Evolutionary conservation across 2,113 vertebrate species (phyloP).

Genomic region (Lagopus muta): DNA sequence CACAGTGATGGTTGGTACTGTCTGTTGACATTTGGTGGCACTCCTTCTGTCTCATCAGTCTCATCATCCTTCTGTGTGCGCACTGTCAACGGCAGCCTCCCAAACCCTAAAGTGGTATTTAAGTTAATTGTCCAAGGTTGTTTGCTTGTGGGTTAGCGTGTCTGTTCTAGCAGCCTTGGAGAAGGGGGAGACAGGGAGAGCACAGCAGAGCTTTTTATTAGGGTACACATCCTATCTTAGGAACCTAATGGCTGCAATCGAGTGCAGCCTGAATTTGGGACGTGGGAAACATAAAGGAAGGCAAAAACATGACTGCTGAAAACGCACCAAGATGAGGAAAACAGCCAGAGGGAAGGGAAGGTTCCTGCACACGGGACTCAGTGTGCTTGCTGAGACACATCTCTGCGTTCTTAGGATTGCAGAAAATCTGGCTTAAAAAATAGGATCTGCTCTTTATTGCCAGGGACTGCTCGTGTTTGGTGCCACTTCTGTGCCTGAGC

Average conservation of each 20-base stretch:
- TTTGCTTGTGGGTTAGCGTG: not conserved
- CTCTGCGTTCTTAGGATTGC: not conserved
- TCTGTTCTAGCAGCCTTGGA: not conserved
- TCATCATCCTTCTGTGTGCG: not conserved
- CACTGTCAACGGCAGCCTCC: not conserved
- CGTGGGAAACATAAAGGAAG: fast-evolving
- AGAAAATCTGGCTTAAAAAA: not conserved
- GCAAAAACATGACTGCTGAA: not conserved
- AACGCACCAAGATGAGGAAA: fast-evolving
- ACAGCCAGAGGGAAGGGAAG: not conserved
- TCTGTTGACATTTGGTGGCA: conserved; percentile 35
- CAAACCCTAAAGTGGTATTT: not conserved
- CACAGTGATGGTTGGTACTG: fast-evolving
- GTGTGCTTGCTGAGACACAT: fast-evolving
- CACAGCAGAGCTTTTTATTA: not conserved
- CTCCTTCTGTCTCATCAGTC: not conserved
- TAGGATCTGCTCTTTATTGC: not conserved
- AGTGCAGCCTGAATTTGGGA: not conserved
- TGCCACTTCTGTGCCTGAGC: fast-evolving
- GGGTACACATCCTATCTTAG: not conserved
- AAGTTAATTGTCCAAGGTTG: not conserved
- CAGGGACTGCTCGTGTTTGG: not conserved
- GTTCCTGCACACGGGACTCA: not conserved
- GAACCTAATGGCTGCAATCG: fast-evolving
- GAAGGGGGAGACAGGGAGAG: not conserved